Evolutionary conservation across 2,113 vertebrate genomes (phyloP), one percentile per base, ranked within the genome.

Genomic region (Rostratula benghalensis): DNA sequence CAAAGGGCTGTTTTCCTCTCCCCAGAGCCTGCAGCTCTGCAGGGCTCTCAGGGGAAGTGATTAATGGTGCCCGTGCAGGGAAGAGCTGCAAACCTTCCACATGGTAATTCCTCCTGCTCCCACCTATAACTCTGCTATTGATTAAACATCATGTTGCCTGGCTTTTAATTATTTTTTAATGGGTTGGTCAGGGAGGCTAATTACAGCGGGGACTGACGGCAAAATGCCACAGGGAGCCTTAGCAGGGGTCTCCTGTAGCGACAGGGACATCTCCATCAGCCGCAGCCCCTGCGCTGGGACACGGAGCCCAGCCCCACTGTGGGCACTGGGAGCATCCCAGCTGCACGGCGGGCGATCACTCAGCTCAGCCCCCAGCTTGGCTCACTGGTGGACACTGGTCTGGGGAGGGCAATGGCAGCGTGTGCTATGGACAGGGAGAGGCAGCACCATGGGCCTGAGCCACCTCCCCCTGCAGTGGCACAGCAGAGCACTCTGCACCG

Each of bases 111-210:
- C 90, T 74, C 81, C 70, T 53, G 46, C 64, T 39, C 35, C 43
- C 89, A 94, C 91, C 93, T 71, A 11, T 23, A 74, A 45, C 79
- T 75, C 22, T 4, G 43, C 61, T 73, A 92, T 86, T 51, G 96
- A 97, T 89, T 92, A 90, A 82, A 60, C 31, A 89, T 4, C 85
- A 4, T 2, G 7, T 53, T 73, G 76, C 79, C 63, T 65, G 85
- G 56, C 78, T 86, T 91, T 94, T 95, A 94, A 95, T 96, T 95
- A 85, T 57, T 43, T 69, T 56, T 25, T 75, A 97, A 95, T 78
- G 65, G 89, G 51, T 60, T 30, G 67, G 87, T 46, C 88, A 92
- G 56, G 48, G 33, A 73, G 45, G 83, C 37, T 86, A 93, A 93
- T 94, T 79, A 69, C 24, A 0, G 8, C 13, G 12, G 61, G 61